Evolutionary conservation across 2,888 invertebrate species (phyloP).

Genomic region (Chironomus riparius): DNA sequence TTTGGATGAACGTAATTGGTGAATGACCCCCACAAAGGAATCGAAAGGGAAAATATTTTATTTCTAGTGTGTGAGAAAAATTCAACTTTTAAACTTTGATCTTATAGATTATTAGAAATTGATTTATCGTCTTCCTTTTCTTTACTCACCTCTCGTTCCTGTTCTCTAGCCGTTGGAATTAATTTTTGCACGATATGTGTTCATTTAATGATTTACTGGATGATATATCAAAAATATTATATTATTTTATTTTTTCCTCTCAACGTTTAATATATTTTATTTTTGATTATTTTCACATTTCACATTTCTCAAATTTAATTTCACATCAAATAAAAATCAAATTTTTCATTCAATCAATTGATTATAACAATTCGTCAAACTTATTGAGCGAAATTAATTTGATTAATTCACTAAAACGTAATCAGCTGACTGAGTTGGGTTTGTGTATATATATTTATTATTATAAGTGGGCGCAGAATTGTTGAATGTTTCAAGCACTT

Average conservation of each 20-base stretch:
- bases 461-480: conserved; percentile 13
- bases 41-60: neutral
- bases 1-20: no score
- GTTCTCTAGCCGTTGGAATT: neutral
- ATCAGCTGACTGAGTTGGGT: conserved; percentile 18
- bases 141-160: neutral
- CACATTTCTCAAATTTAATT: neutral
- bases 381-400: conserved; percentile 19
- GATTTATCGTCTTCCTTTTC: neutral
- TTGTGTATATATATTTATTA: neutral
- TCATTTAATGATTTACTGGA: neutral
- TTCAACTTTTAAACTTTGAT: neutral
- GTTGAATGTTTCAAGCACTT: conserved; percentile 6
- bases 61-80: conserved; percentile 2
- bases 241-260: neutral
- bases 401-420: conserved; percentile 17
- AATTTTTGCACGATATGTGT: conserved; percentile 8
- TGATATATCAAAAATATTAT: neutral
- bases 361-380: conserved; percentile 1
- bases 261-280: neutral
- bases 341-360: conserved; percentile 14
- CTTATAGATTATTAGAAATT: neutral
- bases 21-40: no score
- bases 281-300: neutral
- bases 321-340: neutral